Evolutionary conservation across 2,113 vertebrate genomes (phyloP).

Genomic region (Pelobates fuscus): DNA sequence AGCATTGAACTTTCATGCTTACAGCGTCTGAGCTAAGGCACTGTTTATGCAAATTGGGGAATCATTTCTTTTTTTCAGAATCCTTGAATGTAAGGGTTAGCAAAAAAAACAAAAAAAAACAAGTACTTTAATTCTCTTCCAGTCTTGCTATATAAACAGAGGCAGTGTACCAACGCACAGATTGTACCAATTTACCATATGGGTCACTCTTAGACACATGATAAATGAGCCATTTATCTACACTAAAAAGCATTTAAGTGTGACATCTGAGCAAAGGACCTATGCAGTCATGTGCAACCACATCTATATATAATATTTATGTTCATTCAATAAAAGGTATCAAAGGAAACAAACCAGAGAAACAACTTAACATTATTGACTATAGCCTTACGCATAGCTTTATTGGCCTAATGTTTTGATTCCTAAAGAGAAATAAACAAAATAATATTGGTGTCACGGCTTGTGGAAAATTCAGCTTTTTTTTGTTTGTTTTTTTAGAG

Average conservation of each 20-base stretch:
- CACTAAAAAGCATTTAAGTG: constrained; percentile 50
- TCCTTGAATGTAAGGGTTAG: not conserved
- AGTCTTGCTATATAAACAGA: constrained; percentile 18
- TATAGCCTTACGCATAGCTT: constrained; percentile 14
- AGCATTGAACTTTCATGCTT: too few relatives aligned
- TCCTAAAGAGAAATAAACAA: not conserved
- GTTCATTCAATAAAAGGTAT: constrained; percentile 44
- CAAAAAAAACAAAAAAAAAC: constrained; percentile 16
- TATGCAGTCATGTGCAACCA: constrained; percentile 46
- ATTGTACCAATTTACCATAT: constrained; percentile 46
- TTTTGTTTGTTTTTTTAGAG: not conserved
- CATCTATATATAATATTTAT: constrained; percentile 48
- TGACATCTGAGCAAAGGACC: constrained; percentile 46
- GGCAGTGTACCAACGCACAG: constrained; percentile 24
- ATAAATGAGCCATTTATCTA: constrained; percentile 50
- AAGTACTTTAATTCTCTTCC: constrained; percentile 18
- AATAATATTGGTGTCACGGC: not conserved
- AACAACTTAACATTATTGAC: constrained; percentile 45
- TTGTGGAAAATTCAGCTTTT: not conserved
- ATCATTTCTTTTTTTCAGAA: not conserved
- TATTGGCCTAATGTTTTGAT: constrained; percentile 12
- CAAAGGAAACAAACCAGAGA: constrained; percentile 35
- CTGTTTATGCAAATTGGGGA: not conserved
- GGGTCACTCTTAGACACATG: constrained; percentile 45
- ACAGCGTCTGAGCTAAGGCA: not conserved